Evolutionary conservation across 2,797 vertebrate species (phyloP).

Genomic region (Parambassis ranga): DNA sequence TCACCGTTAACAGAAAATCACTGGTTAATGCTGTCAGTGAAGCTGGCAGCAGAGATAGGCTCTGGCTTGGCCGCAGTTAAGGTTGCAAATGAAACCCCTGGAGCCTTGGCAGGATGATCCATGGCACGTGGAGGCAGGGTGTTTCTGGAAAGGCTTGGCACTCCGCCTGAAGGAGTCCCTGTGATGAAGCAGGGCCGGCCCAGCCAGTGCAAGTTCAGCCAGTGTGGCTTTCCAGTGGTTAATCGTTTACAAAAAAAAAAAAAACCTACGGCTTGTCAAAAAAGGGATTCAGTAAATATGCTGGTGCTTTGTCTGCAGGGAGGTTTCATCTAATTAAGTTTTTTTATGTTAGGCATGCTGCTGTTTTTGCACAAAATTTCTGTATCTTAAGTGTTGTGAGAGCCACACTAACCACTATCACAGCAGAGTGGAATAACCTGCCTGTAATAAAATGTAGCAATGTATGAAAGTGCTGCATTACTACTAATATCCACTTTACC

Average conservation of each 20-base stretch:
- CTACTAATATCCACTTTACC: constrained; percentile 8
- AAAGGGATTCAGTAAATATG: neutral
- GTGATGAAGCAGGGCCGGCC: neutral
- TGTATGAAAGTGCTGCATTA: no score
- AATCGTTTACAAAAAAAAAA: neutral
- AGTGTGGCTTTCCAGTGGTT: neutral
- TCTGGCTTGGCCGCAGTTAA: constrained; percentile 25
- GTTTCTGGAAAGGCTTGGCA: constrained; percentile 52
- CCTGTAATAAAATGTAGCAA: no score
- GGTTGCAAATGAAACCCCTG: constrained; percentile 61
- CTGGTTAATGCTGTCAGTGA: constrained; percentile 14
- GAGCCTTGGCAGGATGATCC: constrained; percentile 62
- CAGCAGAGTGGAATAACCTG: neutral
- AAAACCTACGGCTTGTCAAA: neutral
- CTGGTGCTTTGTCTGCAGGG: neutral
- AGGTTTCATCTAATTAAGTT: neutral
- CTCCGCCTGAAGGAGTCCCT: constrained; percentile 45
- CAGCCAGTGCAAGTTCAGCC: constrained; percentile 10
- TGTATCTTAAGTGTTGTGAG: neutral
- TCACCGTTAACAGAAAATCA: constrained; percentile 1
- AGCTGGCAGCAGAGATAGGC: constrained; percentile 35
- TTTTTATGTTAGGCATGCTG: neutral
- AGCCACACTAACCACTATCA: neutral
- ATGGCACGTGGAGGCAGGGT: constrained; percentile 57
- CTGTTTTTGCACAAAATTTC: neutral